Evolutionary conservation across 2,888 invertebrate genomes (phyloP).

Genomic region (Lathronympha strigana): DNA sequence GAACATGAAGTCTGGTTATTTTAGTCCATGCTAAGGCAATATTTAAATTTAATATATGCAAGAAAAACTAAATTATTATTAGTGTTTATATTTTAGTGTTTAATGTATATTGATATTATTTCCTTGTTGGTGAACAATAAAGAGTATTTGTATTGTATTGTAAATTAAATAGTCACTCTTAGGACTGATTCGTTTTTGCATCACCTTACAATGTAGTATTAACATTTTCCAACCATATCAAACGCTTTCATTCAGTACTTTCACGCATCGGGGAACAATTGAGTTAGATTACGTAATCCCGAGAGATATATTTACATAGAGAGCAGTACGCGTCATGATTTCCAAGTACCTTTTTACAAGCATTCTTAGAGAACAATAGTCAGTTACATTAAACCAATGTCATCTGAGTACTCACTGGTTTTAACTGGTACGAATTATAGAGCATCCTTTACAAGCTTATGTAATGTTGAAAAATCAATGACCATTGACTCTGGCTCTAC

Average conservation of each 20-base stretch:
- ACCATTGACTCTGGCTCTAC: slow-evolving; percentile 14
- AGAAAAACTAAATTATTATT: too few relatives aligned
- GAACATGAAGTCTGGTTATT: too few relatives aligned
- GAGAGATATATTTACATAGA: slow-evolving; percentile 13
- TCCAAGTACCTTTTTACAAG: slow-evolving; percentile 30
- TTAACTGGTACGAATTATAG: slow-evolving; percentile 50
- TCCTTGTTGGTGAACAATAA: too few relatives aligned
- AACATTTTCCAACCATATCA: background rate
- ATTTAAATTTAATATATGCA: too few relatives aligned
- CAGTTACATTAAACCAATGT: slow-evolving; percentile 45
- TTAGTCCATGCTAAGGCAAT: too few relatives aligned
- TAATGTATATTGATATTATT: too few relatives aligned
- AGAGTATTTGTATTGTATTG: too few relatives aligned
- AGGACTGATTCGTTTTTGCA: background rate
- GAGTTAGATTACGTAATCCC: slow-evolving; percentile 20
- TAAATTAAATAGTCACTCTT: background rate
- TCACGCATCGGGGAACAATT: slow-evolving; percentile 13
- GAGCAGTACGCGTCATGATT: slow-evolving; percentile 19
- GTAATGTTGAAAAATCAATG: slow-evolving; percentile 62
- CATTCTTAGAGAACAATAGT: slow-evolving; percentile 42
- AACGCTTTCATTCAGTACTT: background rate
- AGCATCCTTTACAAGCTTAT: slow-evolving; percentile 53
- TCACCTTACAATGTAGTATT: background rate
- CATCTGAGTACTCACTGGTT: slow-evolving; percentile 44
- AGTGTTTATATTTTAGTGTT: too few relatives aligned